These are phyloP conservation scores for Onychomys arenicola DNA, from an alignment of 2,797 vertebrate genomes.

Conservation along the genomic window DNA sequence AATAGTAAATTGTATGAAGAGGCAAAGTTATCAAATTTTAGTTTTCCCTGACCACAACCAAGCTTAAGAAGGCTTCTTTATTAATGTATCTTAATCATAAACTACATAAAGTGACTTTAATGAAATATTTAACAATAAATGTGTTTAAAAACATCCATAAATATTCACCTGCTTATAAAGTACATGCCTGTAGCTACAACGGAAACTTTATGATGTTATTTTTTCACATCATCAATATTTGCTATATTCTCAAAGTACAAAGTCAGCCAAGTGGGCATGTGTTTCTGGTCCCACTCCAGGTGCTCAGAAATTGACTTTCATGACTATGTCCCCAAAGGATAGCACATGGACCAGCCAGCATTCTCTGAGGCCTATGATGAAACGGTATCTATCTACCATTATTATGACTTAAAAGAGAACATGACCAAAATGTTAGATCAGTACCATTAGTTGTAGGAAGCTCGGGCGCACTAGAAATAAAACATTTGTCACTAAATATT, in stretches of 20 bases:
- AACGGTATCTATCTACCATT: background rate
- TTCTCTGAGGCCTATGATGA: background rate
- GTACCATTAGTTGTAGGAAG: background rate
- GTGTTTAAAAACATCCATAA: constrained; percentile 25
- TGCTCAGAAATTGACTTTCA: background rate
- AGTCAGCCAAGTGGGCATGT: background rate
- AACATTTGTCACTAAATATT: background rate
- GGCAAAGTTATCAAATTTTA: constrained; percentile 37
- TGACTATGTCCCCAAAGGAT: background rate
- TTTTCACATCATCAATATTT: background rate
- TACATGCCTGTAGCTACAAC: background rate
- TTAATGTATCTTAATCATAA: constrained; percentile 39
- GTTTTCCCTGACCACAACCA: background rate
- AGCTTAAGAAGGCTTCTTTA: constrained; percentile 1
- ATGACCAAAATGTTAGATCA: background rate
- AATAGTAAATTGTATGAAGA: background rate
- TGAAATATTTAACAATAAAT: constrained; percentile 4
- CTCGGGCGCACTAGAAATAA: background rate
- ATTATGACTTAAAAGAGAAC: background rate
- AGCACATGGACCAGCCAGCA: background rate
- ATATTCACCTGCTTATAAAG: background rate
- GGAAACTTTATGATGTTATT: constrained; percentile 8
- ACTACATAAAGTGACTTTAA: constrained; percentile 7
- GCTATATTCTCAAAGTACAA: background rate
- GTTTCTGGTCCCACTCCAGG: background rate